A percentile compares a stretch with the other conserved stretches of the same genome.
phyloP scores from a whole-genome alignment of 1,140 invertebrate genomes.

The Berghia stephanieae region DNA sequence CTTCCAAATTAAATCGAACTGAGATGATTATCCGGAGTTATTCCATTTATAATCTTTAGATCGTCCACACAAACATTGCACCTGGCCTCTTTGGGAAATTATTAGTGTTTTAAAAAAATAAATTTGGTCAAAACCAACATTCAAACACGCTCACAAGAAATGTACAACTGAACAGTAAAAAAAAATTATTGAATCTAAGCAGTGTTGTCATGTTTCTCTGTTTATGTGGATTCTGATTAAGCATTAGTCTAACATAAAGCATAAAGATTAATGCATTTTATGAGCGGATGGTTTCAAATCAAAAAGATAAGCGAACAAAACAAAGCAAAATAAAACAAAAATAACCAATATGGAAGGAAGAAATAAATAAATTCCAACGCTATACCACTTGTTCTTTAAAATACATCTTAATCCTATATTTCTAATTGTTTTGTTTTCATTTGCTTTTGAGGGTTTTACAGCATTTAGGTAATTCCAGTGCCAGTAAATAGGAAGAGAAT shows the following conservation, averaged over 20 bases:
- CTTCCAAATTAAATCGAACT: too few species aligned
- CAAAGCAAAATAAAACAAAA: neutral
- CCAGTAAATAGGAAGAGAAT: too few species aligned
- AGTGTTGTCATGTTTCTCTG: neutral
- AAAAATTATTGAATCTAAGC: neutral
- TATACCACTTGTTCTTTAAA: neutral
- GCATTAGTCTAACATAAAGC: neutral
- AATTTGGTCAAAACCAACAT: neutral
- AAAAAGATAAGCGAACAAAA: neutral
- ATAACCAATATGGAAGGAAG: neutral
- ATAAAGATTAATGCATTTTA: neutral
- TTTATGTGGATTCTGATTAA: neutral
- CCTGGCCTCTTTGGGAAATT: too few species aligned
- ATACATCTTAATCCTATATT: neutral
- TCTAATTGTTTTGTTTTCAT: conserved; percentile 36
- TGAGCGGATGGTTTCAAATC: neutral
- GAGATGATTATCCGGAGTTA: too few species aligned
- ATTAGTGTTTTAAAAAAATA: too few species aligned
- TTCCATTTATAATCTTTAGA: too few species aligned
- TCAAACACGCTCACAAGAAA: neutral
- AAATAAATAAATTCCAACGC: neutral
- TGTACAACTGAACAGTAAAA: neutral
- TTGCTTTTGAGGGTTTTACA: conserved; percentile 38
- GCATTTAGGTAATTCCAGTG: too few species aligned
- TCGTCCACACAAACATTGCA: too few species aligned